Evolutionary conservation across 2,797 vertebrate genomes (phyloP), one percentile per base, ranked within the genome.

Genomic region (Chaetophractus vellerosus): DNA sequence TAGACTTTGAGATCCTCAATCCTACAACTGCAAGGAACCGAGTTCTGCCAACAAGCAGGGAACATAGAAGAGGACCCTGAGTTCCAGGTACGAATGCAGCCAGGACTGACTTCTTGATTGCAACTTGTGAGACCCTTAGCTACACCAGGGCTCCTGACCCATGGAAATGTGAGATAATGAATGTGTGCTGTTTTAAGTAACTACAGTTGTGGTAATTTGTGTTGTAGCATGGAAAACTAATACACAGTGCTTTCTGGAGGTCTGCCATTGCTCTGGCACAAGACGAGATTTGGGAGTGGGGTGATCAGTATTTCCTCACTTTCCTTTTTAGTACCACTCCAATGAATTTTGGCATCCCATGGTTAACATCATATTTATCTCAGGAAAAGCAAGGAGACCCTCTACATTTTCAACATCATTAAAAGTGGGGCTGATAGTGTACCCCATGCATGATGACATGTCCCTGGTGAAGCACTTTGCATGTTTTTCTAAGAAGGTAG

Each of bases 401-500:
- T 79, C 4, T 76, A 33, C 31, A 1, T 26, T 66, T 12, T 31
- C 33, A 61, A 15, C 3, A 59, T 91, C 23, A 64, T 74, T 69
- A 38, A 68, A 90, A 45, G 48, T 82, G 23, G 15, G 48, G 28
- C 61, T 48, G 33, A 28, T 16, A 41, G 12, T 19, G 5, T 89
- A 24, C 4, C 69, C 74, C 18, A 23, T 11, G n/a, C 64, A n/a
- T 68, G 57, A 50, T 31, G 41, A 48, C n/a, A 26, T 88, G 81
- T 95, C 38, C 61, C 18, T 45, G 6, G 41, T 82, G 48, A 93
- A 92, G 18, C 11, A 23, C 10, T 90, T 76, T 57, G 41, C 31
- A n/a, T 36, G 14, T 72, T 91, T 88, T 92, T 59, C 61, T 89
- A 48, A 63, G 57, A 76, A 66, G 75, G n/a, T 69, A 76, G 74